Evolutionary conservation across 2,888 invertebrate species (phyloP).

Genomic region (Drosophila phalerata): DNA sequence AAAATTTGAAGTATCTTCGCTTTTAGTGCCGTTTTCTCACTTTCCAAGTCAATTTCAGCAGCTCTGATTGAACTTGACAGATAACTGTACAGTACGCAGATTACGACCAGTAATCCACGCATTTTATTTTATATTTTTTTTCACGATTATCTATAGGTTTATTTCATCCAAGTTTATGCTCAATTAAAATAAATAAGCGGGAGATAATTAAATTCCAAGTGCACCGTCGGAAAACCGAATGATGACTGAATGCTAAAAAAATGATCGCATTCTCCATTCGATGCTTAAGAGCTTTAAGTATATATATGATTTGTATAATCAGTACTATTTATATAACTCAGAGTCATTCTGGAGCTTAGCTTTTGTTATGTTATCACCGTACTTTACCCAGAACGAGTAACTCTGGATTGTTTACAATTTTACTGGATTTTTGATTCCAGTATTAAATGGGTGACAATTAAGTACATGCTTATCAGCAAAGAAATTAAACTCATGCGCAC

Average conservation of each 20-base stretch:
- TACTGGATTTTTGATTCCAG: not conserved
- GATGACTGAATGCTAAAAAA: not conserved
- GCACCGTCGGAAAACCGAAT: not conserved
- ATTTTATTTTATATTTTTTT: not conserved
- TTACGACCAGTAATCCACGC: not conserved
- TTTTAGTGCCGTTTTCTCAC: not conserved
- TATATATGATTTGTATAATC: not conserved
- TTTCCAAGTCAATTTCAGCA: not conserved
- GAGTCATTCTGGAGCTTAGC: not conserved
- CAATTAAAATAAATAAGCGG: too few species aligned
- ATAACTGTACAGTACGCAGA: not conserved
- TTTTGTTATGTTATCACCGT: not conserved
- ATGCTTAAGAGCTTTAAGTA: not conserved
- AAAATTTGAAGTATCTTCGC: not conserved
- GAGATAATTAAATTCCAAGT: not conserved
- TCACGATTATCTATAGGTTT: not conserved
- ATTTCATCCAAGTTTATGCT: not conserved
- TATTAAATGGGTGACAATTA: slow-evolving; percentile 24
- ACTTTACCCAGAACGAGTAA: too few species aligned
- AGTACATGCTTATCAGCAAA: slow-evolving; percentile 31
- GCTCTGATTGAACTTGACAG: not conserved
- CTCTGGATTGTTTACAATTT: not conserved
- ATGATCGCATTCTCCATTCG: not conserved
- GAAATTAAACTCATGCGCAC: slow-evolving; percentile 11
- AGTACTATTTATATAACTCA: not conserved